Base-by-base conservation (phyloP, 2,113 vertebrate genomes). In the Burhinus bistriatus region DNA sequence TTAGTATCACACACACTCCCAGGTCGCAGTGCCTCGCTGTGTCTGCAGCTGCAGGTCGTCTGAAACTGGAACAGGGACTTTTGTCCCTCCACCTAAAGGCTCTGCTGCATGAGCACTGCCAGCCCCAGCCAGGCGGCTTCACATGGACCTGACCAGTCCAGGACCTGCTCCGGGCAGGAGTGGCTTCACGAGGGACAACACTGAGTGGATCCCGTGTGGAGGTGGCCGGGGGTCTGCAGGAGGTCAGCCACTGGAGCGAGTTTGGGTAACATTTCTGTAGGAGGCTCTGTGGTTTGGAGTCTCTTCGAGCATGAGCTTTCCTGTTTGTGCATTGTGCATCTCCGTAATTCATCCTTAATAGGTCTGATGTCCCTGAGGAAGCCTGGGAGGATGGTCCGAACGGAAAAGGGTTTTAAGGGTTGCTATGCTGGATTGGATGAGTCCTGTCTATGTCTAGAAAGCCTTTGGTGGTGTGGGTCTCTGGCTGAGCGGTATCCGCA, bases 221-320 rank as follows among this genome's bases (percentile, higher is more conserved):
- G 51, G 42, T 58, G n/a, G 36, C 51, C 23, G 0, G 1, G 76
- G 55, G 15, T 77, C 45, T 91, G 59, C 55, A 65, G n/a, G 32
- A 77, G 58, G 27, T 80, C 86, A 82, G 49, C 52, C n/a, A 45
- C 16, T 0, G 0, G 19, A 8, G 5, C 0, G 0, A 71, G 21
- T 76, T 27, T 49, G n/a, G 30, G 30, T 58, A 70, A 29, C 8
- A 4, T 83, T 90, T 86, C 58, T 73, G 75, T 49, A 42, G n/a
- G 27, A 72, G 23, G 17, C 21, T 52, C 34, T 69, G 47, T 0
- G 8, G 82, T 83, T 93, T 89, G 44, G 34, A 80, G 34, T n/a
- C 47, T 72, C 36, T 71, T 93, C 38, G 57, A 87, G 40, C 19
- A 1, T 23, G 23, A 87, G 19, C 70, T 91, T 85, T 91, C 45